These are phyloP conservation scores for Rhabdophis nuchalis DNA, from an alignment of 2,797 vertebrate species.

Conservation along the genomic window DNA sequence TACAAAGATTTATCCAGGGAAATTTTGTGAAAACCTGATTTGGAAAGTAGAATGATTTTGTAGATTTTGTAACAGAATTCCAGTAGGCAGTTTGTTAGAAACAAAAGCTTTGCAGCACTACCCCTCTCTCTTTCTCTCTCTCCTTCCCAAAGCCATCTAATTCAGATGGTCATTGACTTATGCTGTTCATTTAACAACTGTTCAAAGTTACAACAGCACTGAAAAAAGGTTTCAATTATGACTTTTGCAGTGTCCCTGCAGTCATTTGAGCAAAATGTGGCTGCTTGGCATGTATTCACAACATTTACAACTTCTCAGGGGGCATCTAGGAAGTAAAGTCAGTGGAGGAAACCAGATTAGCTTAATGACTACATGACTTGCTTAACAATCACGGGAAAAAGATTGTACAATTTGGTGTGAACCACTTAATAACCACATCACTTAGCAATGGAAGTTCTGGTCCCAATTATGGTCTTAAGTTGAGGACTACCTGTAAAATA, in stretches of 20 bases:
- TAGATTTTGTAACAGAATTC: conserved; percentile 36
- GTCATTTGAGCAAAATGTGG: background rate
- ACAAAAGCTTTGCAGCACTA: background rate
- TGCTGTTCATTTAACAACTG: background rate
- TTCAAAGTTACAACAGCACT: background rate
- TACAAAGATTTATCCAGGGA: conserved; percentile 30
- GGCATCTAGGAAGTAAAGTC: background rate
- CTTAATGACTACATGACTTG: background rate
- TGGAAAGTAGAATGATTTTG: conserved; percentile 21
- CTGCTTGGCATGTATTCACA: background rate
- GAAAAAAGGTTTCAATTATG: background rate
- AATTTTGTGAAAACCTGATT: conserved; percentile 14
- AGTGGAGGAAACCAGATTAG: background rate
- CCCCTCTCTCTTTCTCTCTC: background rate
- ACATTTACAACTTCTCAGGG: background rate
- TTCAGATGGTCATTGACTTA: background rate
- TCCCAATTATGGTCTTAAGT: background rate
- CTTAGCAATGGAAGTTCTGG: background rate
- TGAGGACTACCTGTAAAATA: background rate
- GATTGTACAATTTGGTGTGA: background rate
- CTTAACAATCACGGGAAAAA: background rate
- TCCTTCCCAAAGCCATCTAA: background rate
- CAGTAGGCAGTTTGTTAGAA: background rate
- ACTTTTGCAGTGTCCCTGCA: background rate
- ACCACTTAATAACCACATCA: background rate